Percentiles rank a stretch among this genome's conserved stretches.
phyloP scores from a whole-genome alignment of 2,113 vertebrate genomes.

The Gracilinanus agilis region DNA sequence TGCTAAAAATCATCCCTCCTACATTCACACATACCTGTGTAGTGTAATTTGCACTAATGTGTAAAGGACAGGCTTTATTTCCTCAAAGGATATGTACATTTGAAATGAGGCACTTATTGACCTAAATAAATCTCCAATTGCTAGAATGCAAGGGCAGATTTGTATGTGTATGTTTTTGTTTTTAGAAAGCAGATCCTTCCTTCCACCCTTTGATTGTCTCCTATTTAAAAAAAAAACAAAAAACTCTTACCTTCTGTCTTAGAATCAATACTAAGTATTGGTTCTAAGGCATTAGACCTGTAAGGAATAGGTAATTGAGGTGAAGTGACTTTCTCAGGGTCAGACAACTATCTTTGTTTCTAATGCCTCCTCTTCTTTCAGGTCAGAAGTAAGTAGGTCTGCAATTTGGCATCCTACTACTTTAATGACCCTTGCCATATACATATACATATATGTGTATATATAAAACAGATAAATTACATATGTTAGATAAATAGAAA shows the following conservation, averaged over 20 bases:
- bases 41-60: background rate
- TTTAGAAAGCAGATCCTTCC: conserved; percentile 28
- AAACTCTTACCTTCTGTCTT: too few species aligned
- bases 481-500: conserved; percentile 39
- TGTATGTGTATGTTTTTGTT: conserved; percentile 36
- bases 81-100: conserved; percentile 62
- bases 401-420: conserved; percentile 42
- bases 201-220: conserved; percentile 29
- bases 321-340: too few species aligned
- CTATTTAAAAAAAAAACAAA: too few species aligned
- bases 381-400: conserved; percentile 3
- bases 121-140: conserved; percentile 67
- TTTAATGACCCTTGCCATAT: conserved; percentile 49
- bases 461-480: too few species aligned
- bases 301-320: too few species aligned
- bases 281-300: too few species aligned
- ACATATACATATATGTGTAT: conserved; percentile 47
- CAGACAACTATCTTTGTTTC: background rate
- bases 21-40: background rate
- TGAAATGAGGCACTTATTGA: conserved; percentile 68
- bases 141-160: background rate
- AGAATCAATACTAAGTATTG: too few species aligned
- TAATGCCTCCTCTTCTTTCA: background rate
- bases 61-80: background rate
- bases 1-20: background rate